Conservation (phyloP, 2,888 invertebrate genomes). For the Agrochola lychnidis region DNA sequence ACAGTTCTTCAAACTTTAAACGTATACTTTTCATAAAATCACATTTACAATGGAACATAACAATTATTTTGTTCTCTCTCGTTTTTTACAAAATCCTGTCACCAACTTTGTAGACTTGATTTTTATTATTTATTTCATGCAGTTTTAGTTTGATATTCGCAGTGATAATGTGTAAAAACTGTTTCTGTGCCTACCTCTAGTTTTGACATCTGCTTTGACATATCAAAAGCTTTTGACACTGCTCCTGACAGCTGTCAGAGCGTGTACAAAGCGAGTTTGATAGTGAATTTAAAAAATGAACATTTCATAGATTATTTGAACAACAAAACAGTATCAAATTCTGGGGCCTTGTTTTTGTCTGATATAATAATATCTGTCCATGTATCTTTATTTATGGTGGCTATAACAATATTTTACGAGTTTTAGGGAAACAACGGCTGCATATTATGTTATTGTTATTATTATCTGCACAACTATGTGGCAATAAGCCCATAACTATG, state of each 20-base stretch:
- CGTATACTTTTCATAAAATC: not conserved
- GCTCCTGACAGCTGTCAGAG: slow-evolving; percentile 21
- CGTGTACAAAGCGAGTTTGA: not conserved
- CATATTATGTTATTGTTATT: slow-evolving; percentile 36
- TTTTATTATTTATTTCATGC: slow-evolving; percentile 2
- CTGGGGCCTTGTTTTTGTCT: slow-evolving; percentile 19
- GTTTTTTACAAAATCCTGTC: slow-evolving; percentile 4
- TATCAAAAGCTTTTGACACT: slow-evolving; percentile 14
- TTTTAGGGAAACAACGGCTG: slow-evolving; percentile 43
- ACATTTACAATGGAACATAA: not conserved
- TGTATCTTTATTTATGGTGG: slow-evolving; percentile 34
- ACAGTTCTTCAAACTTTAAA: not conserved
- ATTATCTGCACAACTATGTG: slow-evolving; percentile 5
- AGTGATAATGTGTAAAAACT: not conserved
- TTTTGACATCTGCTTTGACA: slow-evolving; percentile 4
- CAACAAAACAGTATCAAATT: slow-evolving; percentile 17
- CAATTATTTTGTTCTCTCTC: not conserved
- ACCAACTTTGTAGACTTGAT: slow-evolving; percentile 6
- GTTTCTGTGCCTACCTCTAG: not conserved
- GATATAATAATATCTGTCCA: slow-evolving; percentile 27
- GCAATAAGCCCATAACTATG: not conserved
- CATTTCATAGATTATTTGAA: not conserved
- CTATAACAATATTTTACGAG: slow-evolving; percentile 36
- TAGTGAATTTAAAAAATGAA: not conserved
- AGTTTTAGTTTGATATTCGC: not conserved